Evolutionary conservation across 2,797 vertebrate genomes (phyloP), one percentile per base, ranked within the genome.

Genomic region (Acanthopagrus latus): DNA sequence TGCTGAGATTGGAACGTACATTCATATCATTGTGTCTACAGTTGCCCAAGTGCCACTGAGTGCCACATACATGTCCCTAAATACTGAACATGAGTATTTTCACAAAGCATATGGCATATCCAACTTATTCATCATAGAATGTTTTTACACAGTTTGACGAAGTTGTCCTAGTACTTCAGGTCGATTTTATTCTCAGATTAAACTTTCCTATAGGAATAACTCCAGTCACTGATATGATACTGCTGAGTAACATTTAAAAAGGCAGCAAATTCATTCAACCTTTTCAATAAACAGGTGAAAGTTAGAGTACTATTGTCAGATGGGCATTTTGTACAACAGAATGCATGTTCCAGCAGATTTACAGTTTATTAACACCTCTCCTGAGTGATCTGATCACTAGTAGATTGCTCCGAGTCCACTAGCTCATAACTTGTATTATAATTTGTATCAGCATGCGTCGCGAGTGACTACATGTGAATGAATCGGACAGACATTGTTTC

Each of bases 231-330:
- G 17, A n/a, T 18, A 7, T 80, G 44, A 29, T 52, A 7, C 50
- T 16, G 43, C 43, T 3, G 20, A 66, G 67, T 11, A 55, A 62
- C 47, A 58, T n/a, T 25, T 27, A 57, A 7, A 27, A 12, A 72
- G 47, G 47, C 18, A 64, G 47, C 11, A 64, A 41, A 80, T 59
- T 25, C n/a, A 60, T 20, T 17, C 7, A 60, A 67, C 54, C 20
- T 58, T 74, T 62, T 67, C 38, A 7, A 66, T n/a, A 8, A 52
- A 41, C 10, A 62, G 11, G n/a, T 57, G 50, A 46, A 57, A 57
- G 25, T 56, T 33, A 69, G 5, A 63, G 38, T 13, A 23, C 1
- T 48, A 7, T 0, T 16, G 17, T 50, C 41, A 64, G 23, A 33
- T 51, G 18, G 13, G 17, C 8, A 38, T 38, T 38, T 38, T 9